Percentiles rank a stretch among this genome's conserved stretches.
These are phyloP conservation scores for Andrena praecox DNA, from an alignment of 2,888 invertebrate genomes.

Conservation along the genomic window DNA sequence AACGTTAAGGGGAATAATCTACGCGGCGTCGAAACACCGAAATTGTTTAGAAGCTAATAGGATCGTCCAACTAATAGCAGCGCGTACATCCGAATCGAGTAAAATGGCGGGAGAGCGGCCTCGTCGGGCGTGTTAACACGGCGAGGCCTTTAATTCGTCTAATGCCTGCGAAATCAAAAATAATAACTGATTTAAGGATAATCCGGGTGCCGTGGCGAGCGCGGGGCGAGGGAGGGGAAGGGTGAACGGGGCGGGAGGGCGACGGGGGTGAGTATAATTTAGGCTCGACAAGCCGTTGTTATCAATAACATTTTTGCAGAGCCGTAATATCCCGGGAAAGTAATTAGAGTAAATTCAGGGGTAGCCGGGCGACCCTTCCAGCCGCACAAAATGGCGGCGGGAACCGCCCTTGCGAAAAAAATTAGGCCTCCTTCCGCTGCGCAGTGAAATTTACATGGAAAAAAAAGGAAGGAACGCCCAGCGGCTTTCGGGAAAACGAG, in stretches of 20 bases:
- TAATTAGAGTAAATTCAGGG: constrained; percentile 83
- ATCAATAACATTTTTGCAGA: constrained; percentile 82
- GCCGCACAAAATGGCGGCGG: constrained; percentile 82
- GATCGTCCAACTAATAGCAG: not conserved
- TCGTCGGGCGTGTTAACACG: constrained; percentile 11
- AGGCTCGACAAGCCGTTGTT: constrained; percentile 77
- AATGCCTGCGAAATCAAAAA: constrained; percentile 53
- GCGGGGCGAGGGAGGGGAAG: not conserved
- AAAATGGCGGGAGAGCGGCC: constrained; percentile 10
- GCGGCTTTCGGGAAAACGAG: constrained; percentile 70
- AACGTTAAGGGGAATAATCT: constrained; percentile 2
- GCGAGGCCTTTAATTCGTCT: constrained; percentile 28
- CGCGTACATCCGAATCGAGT: not conserved
- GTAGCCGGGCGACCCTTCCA: constrained; percentile 79
- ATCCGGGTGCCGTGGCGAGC: constrained; percentile 28
- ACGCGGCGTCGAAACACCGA: not conserved
- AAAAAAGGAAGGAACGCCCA: constrained; percentile 74
- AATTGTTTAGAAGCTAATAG: not conserved
- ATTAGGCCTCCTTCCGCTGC: constrained; percentile 79
- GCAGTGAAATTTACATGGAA: constrained; percentile 78
- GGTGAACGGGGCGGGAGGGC: not conserved
- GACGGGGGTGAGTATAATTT: constrained; percentile 58
- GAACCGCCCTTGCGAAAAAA: constrained; percentile 82
- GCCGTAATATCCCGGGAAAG: constrained; percentile 80
- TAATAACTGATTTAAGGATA: constrained; percentile 63